These are phyloP conservation scores for Pemphredon lugubris DNA, from an alignment of 2,888 invertebrate species.

Conservation along the genomic window DNA sequence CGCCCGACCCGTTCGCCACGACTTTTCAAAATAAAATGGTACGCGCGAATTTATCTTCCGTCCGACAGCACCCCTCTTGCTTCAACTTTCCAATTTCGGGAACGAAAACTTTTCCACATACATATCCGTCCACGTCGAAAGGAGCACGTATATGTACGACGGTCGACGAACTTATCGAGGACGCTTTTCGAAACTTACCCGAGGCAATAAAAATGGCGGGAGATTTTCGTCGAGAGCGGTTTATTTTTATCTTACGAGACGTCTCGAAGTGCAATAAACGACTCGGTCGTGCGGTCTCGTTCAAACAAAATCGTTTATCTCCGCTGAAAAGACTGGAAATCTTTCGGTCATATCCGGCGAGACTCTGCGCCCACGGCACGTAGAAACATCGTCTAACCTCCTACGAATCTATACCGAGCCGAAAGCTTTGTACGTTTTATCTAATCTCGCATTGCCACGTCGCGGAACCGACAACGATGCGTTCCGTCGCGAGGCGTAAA, in stretches of 20 bases:
- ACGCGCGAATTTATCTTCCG: no score
- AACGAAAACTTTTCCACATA: no score
- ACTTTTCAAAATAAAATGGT: no score
- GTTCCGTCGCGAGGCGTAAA: neutral
- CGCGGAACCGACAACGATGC: neutral
- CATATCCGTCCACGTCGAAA: no score
- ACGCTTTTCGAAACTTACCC: conserved; percentile 27
- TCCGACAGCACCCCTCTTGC: no score
- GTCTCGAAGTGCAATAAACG: conserved; percentile 61
- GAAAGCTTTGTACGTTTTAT: conserved; percentile 10
- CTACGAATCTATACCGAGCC: neutral
- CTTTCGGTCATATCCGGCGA: conserved; percentile 14
- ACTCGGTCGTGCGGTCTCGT: conserved; percentile 21
- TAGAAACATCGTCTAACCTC: neutral
- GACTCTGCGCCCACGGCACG: neutral
- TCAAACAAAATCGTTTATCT: conserved; percentile 36
- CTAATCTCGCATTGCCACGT: conserved; percentile 28
- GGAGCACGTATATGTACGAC: no score
- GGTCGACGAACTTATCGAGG: conserved; percentile 24
- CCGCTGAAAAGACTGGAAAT: conserved; percentile 7
- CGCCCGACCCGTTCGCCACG: no score
- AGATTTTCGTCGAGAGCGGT: conserved; percentile 21
- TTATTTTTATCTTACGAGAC: conserved; percentile 46
- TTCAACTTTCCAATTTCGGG: no score
- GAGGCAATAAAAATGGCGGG: conserved; percentile 47